phyloP scores from a whole-genome alignment of 2,113 vertebrate genomes.

The Dromas ardeola region DNA sequence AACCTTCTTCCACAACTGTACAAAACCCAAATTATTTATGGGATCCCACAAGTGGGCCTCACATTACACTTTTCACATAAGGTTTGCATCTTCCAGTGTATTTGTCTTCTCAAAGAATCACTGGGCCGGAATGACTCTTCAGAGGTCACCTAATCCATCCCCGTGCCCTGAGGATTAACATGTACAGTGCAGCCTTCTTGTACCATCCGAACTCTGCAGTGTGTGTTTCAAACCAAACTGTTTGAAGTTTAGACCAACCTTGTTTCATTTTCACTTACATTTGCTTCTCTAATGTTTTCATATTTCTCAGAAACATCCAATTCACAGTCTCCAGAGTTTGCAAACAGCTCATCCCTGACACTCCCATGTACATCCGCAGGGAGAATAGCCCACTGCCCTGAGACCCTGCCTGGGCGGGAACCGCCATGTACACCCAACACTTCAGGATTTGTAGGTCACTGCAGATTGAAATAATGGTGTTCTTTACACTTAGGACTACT shows the following conservation, averaged over 20 bases:
- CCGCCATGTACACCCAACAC: fast-evolving
- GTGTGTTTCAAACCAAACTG: background rate
- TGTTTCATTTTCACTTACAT: background rate
- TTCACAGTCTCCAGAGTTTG: background rate
- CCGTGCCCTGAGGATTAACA: background rate
- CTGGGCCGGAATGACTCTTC: conserved; percentile 30
- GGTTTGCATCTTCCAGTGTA: conserved; percentile 12
- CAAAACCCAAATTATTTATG: background rate
- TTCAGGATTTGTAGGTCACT: background rate
- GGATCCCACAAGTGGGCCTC: background rate
- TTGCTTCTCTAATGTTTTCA: background rate
- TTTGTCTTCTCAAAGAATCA: conserved; percentile 48
- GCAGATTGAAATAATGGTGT: background rate
- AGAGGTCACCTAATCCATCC: conserved; percentile 34
- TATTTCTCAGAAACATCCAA: background rate
- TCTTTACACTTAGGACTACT: background rate
- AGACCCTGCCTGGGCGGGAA: fast-evolving
- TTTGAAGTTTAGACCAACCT: background rate
- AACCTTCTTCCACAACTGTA: background rate
- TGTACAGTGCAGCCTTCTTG: background rate
- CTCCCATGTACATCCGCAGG: fast-evolving
- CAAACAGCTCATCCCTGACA: background rate
- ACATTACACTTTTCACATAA: conserved; percentile 14
- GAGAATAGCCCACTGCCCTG: background rate
- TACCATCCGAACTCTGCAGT: background rate